These are phyloP conservation scores for Actinia equina DNA, from an alignment of 64 coral and sea anemone genomes.

Conservation along the genomic window DNA sequence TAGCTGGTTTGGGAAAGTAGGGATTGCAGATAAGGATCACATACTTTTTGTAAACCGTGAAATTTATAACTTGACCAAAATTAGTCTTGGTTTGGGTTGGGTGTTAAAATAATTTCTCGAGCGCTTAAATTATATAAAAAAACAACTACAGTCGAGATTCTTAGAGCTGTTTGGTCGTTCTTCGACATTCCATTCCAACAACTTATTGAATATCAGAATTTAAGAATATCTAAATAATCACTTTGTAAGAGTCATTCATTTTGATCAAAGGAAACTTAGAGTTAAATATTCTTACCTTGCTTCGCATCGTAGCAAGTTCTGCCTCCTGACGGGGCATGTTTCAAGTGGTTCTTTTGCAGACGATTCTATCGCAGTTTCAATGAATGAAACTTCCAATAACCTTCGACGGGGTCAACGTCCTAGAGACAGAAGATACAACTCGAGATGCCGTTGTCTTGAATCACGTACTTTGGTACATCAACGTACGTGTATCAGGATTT, in stretches of 20 bases:
- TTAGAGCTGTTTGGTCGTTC: background rate
- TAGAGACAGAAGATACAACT: background rate
- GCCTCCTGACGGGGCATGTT: conserved; percentile 7
- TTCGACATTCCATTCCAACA: background rate
- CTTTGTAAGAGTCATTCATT: background rate
- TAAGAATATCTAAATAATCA: background rate
- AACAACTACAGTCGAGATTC: background rate
- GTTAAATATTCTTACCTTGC: background rate
- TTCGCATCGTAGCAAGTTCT: background rate
- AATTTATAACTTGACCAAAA: background rate
- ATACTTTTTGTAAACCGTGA: conserved; percentile 9
- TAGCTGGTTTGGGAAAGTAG: background rate
- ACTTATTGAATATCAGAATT: background rate
- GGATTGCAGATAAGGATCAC: background rate
- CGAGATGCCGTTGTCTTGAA: background rate
- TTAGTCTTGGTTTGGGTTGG: background rate
- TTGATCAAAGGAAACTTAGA: background rate
- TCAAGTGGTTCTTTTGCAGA: background rate
- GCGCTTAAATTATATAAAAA: background rate
- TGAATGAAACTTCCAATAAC: conserved; percentile 13
- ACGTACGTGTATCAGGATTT: background rate
- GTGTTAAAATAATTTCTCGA: background rate
- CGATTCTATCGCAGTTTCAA: conserved; percentile 17
- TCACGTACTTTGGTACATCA: background rate
- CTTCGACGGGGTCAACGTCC: conserved; percentile 13